Evolutionary conservation across 2,888 invertebrate genomes (phyloP).

Genomic region (Nephrotoma flavescens): DNA sequence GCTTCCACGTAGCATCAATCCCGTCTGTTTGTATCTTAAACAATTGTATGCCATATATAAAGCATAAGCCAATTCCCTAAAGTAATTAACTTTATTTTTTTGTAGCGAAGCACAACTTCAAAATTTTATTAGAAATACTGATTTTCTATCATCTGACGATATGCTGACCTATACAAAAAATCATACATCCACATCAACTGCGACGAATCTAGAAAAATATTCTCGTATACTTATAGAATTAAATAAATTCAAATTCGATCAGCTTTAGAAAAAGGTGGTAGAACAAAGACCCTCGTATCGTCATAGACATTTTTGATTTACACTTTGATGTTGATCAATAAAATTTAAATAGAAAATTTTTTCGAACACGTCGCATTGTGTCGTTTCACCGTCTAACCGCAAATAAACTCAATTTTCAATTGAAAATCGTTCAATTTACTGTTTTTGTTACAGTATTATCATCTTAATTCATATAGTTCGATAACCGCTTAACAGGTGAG

Average conservation of each 20-base stretch:
- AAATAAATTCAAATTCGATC: no score
- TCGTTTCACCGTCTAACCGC: no score
- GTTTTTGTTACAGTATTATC: no score
- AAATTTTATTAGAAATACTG: background rate
- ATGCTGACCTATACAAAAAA: background rate
- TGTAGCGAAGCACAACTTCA: background rate
- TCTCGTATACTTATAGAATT: no score
- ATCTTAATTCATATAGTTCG: no score
- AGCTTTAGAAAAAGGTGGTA: no score
- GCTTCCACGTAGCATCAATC: background rate
- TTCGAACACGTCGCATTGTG: no score
- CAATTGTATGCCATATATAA: background rate
- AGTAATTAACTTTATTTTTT: background rate
- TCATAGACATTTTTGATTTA: background rate
- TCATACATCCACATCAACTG: no score
- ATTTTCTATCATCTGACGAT: background rate
- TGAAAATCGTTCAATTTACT: no score
- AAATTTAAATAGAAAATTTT: background rate
- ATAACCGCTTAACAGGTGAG: background rate
- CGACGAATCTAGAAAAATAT: no score
- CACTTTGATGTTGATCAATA: background rate
- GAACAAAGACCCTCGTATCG: no score
- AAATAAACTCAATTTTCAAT: no score
- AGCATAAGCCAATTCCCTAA: background rate
- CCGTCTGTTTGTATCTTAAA: background rate